phyloP scores from a whole-genome alignment of 2,797 vertebrate species.

The Intellagama lesueurii region DNA sequence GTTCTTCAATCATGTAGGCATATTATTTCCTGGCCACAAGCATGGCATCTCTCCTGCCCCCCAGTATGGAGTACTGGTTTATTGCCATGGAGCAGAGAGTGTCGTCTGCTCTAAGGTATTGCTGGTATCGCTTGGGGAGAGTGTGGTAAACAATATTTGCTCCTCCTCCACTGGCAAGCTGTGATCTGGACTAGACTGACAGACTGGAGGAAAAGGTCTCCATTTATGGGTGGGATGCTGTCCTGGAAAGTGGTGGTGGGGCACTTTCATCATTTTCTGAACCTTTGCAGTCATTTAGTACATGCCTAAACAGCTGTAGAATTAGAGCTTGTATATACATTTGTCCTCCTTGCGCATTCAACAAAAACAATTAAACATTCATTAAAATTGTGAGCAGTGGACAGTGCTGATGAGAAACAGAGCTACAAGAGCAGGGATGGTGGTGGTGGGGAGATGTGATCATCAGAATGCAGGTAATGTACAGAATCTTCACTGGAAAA shows the following conservation, averaged over 20 bases:
- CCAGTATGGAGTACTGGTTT: not conserved
- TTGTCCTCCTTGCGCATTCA: not conserved
- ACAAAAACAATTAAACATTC: not conserved
- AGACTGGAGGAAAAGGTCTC: not conserved
- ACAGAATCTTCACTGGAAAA: constrained; percentile 9
- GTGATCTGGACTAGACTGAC: not conserved
- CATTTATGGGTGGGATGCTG: not conserved
- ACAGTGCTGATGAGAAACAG: constrained; percentile 29
- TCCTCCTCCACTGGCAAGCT: not conserved
- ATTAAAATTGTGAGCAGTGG: constrained; percentile 1
- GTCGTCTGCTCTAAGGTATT: not conserved
- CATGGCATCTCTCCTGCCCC: not conserved
- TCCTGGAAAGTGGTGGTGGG: not conserved
- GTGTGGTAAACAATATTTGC: not conserved
- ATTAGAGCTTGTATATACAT: not conserved
- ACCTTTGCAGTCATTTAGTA: not conserved
- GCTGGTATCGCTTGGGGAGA: not conserved
- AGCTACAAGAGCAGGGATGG: not conserved
- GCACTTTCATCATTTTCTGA: not conserved
- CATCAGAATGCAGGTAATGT: not conserved
- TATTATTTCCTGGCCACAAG: not conserved
- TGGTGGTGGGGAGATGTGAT: not conserved
- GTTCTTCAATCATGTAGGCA: not conserved
- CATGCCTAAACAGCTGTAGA: not conserved
- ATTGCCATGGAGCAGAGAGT: not conserved